These are phyloP conservation scores for Prietella phreatophila DNA, from an alignment of 2,113 vertebrate genomes.

Conservation along the genomic window DNA sequence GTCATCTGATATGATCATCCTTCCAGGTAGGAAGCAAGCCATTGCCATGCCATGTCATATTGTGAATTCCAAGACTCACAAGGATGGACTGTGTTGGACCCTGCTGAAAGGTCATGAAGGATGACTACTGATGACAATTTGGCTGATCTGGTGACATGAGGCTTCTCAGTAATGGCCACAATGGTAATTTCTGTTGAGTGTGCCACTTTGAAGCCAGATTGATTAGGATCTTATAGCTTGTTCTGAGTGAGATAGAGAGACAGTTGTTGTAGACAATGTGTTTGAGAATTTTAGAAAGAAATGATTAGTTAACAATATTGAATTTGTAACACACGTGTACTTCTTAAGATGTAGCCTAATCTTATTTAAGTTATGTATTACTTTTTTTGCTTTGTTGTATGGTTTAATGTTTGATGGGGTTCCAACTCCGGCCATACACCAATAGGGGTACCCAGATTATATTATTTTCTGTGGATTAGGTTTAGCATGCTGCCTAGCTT, in stretches of 20 bases:
- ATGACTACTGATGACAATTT: neutral
- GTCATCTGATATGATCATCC: neutral
- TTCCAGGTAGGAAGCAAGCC: neutral
- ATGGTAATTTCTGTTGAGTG: neutral
- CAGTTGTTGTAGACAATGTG: neutral
- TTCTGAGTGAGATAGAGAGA: neutral
- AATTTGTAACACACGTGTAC: neutral
- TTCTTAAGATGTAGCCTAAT: neutral
- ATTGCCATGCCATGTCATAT: neutral
- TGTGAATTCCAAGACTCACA: neutral
- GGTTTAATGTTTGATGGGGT: neutral
- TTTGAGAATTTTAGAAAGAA: neutral
- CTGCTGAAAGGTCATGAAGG: neutral
- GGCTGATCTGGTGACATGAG: neutral
- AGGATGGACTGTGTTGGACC: neutral
- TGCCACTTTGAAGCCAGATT: neutral
- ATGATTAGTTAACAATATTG: neutral
- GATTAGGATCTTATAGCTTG: neutral
- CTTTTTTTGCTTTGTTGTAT: neutral
- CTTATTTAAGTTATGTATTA: neutral
- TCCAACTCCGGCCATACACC: too few species aligned
- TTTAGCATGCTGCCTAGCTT: neutral
- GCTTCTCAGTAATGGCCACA: neutral
- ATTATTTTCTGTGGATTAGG: too few species aligned
- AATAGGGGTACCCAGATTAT: neutral